Evolutionary conservation across 2,888 invertebrate genomes (phyloP).

Genomic region (Parnassius orleans): DNA sequence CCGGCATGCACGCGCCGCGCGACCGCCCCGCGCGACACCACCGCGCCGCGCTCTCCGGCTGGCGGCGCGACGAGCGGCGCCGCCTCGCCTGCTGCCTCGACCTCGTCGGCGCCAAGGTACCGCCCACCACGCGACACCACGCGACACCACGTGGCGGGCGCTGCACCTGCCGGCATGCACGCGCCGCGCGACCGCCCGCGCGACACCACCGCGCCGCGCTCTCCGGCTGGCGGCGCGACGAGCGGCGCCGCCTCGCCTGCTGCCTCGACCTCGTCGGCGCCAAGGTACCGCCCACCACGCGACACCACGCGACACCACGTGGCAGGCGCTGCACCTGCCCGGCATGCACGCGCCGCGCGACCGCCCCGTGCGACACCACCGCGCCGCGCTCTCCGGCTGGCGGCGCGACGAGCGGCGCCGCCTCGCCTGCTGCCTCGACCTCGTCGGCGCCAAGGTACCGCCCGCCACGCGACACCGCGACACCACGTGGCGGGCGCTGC

Average conservation of each 20-base stretch:
- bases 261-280: slow-evolving; percentile 94
- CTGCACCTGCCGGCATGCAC: slow-evolving; percentile 92
- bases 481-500: slow-evolving; percentile 88
- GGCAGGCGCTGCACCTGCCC: slow-evolving; percentile 70
- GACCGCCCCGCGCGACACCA: slow-evolving; percentile 93
- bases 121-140: slow-evolving; percentile 89
- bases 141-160: slow-evolving; percentile 80
- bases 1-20: slow-evolving; percentile 55
- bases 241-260: slow-evolving; percentile 88
- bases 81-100: slow-evolving; percentile 92
- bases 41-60: slow-evolving; percentile 92
- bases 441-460: slow-evolving; percentile 87
- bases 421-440: slow-evolving; percentile 69
- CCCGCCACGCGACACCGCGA: slow-evolving; percentile 90
- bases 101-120: slow-evolving; percentile 93
- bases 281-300: slow-evolving; percentile 71
- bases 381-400: slow-evolving; percentile 2
- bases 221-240: slow-evolving; percentile 94
- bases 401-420: slow-evolving; percentile 77
- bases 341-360: slow-evolving; percentile 82
- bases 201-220: slow-evolving; percentile 89
- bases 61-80: slow-evolving; percentile 90
- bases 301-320: slow-evolving; percentile 41
- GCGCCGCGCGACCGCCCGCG: slow-evolving; percentile 90
- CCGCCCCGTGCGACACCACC: slow-evolving; percentile 79